Evolutionary conservation across 2,113 vertebrate species (phyloP).

Genomic region (Tauraco erythrolophus): DNA sequence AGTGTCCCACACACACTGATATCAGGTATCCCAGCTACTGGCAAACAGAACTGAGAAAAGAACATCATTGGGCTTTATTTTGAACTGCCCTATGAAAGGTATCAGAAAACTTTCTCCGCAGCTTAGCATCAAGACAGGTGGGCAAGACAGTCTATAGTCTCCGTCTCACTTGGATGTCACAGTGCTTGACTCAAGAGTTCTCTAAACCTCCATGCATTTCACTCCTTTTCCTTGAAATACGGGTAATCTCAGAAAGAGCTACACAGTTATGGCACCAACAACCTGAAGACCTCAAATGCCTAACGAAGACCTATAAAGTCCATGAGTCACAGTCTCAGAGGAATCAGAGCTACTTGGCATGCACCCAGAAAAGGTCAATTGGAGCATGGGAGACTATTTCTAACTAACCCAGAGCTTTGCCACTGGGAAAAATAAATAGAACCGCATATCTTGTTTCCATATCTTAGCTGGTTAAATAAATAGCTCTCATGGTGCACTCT

Average conservation of each 20-base stretch:
- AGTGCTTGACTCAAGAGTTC: not conserved
- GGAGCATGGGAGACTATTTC: constrained; percentile 58
- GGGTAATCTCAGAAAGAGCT: not conserved
- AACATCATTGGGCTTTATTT: constrained; percentile 16
- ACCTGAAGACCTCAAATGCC: not conserved
- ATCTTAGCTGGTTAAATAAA: constrained; percentile 64
- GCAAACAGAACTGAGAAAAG: constrained; percentile 1
- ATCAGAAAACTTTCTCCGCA: not conserved
- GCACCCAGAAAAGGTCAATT: constrained; percentile 12
- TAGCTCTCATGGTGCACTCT: constrained; percentile 42
- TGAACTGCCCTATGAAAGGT: not conserved
- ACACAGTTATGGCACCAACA: not conserved
- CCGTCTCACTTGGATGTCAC: not conserved
- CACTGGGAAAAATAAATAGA: constrained; percentile 71
- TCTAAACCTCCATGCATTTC: not conserved
- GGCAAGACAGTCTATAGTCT: not conserved
- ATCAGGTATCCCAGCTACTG: constrained; percentile 5
- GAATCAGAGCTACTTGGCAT: constrained; percentile 50
- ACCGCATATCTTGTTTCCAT: constrained; percentile 66
- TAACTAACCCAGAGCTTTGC: constrained; percentile 59
- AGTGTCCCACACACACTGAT: not conserved
- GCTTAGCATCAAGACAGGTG: not conserved
- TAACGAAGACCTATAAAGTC: constrained; percentile 3
- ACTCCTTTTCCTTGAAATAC: not conserved
- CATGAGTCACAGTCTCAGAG: constrained; percentile 30